These are phyloP conservation scores for Cyphomyrus discorhynchus DNA, from an alignment of 2,113 vertebrate genomes.

Conservation along the genomic window DNA sequence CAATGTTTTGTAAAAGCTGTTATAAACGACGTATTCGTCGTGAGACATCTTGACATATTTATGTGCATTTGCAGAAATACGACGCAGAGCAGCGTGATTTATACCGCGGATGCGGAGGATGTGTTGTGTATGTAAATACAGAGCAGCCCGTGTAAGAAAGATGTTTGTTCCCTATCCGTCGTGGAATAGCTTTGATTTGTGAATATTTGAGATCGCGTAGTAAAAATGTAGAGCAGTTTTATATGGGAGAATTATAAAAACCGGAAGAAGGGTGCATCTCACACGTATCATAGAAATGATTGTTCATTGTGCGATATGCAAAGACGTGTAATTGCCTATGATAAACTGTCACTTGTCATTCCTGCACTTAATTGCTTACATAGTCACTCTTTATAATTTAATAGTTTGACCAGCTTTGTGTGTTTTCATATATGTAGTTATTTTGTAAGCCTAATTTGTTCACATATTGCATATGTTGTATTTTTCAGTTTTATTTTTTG, in stretches of 20 bases:
- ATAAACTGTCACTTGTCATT: not conserved
- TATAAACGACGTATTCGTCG: not conserved
- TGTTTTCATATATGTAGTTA: not conserved
- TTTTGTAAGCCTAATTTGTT: not conserved
- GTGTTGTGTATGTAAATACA: not conserved
- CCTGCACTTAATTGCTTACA: not conserved
- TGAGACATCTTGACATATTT: not conserved
- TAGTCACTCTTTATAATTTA: not conserved
- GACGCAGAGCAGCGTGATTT: not conserved
- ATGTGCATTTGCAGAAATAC: not conserved
- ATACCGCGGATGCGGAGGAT: not conserved
- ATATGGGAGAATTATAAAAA: not conserved
- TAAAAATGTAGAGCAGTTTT: not conserved
- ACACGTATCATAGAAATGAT: not conserved
- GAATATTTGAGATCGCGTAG: not conserved
- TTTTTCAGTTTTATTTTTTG: not conserved
- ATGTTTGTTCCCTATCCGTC: not conserved
- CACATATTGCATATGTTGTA: not conserved
- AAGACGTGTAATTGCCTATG: not conserved
- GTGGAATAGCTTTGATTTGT: not conserved
- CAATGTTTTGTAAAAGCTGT: slow-evolving; percentile 1
- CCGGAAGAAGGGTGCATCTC: not conserved
- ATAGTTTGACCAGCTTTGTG: not conserved
- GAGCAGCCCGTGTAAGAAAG: not conserved
- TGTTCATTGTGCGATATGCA: not conserved